Base-by-base conservation (phyloP, 2,888 invertebrate genomes). In the Calameuta pallipes region DNA sequence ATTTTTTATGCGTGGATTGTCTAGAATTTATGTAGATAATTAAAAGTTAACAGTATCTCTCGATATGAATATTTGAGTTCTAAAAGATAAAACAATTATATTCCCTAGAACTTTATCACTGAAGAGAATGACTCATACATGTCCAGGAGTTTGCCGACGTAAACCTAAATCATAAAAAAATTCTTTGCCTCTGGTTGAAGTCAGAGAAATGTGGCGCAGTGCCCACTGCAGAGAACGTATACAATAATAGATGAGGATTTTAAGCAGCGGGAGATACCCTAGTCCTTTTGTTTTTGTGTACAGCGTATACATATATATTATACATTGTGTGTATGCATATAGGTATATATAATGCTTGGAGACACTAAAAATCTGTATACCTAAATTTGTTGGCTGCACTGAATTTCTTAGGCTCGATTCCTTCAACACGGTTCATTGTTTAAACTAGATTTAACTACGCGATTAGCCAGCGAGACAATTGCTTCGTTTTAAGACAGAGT, bases 171-270 rank as follows among this genome's bases (percentile, higher is more conserved):
- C 23, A 56, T 23, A 9, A 23, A 9, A 23, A 56, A 23, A 56
- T 23, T 6, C 41, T 23, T 56, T 9, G 41, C 41, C 41, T 56
- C 23, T 23, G 23, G 41, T 56, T 56, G 9, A 56, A 56, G 37
- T 12, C 13, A 37, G 41, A 56, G 41, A 56, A 56, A 23, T 56
- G 41, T 41, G 41, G 41, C 41, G 41, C 41, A 23, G 41, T 56
- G 41, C 41, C 41, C 41, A 75, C 37, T 76, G 31, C 76, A 76
- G 74, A 73, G 23, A 68, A 77, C 78, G 75, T 37, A 37, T 34
- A 76, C 76, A 76, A 76, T 75, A 79, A 76, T 56, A 56, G 41
- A 56, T 56, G 41, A 56, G 41, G 41, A 56, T 56, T 56, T 56
- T 23, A 56, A 56, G 23, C 41, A 56, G 41, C 41, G 41, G 41